Percentiles rank a stretch among this genome's conserved stretches.
These are phyloP conservation scores for Nasonia longicornis DNA, from an alignment of 1,140 invertebrate species.

Conservation along the genomic window DNA sequence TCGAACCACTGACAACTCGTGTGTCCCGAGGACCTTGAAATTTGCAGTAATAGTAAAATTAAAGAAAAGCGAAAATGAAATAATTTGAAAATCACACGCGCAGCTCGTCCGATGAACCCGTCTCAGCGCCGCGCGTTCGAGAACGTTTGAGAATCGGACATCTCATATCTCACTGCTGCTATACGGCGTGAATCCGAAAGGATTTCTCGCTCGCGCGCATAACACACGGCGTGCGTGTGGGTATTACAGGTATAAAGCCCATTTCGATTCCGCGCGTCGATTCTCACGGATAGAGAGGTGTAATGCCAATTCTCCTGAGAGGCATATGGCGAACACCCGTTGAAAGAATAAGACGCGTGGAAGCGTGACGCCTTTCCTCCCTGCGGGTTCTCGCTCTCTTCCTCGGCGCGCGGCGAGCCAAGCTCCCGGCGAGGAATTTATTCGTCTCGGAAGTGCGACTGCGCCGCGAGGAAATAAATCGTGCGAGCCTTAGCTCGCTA, in stretches of 20 bases:
- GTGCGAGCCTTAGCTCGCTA: background rate
- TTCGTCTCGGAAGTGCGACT: conserved; percentile 46
- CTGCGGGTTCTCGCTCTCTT: conserved; percentile 18
- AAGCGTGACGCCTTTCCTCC: conserved; percentile 44
- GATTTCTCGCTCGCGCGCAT: conserved; percentile 4
- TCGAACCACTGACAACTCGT: background rate
- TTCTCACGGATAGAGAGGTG: conserved; percentile 42
- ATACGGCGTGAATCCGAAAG: background rate
- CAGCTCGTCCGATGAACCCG: background rate
- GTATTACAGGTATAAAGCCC: background rate
- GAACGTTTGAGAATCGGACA: conserved; percentile 17
- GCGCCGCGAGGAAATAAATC: conserved; percentile 38
- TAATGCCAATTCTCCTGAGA: conserved; percentile 41
- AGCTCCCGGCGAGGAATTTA: conserved; percentile 35
- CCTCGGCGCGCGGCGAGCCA: background rate
- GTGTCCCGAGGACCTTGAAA: background rate
- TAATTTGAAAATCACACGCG: background rate
- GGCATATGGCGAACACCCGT: conserved; percentile 46
- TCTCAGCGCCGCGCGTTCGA: background rate
- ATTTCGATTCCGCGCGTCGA: conserved; percentile 40
- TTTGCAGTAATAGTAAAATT: background rate
- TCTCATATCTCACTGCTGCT: background rate
- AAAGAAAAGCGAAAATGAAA: too few species aligned
- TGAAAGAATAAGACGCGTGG: conserved; percentile 46
- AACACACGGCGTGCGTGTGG: background rate